phyloP scores from a whole-genome alignment of 2,113 vertebrate genomes.

The Delphinus delphis region DNA sequence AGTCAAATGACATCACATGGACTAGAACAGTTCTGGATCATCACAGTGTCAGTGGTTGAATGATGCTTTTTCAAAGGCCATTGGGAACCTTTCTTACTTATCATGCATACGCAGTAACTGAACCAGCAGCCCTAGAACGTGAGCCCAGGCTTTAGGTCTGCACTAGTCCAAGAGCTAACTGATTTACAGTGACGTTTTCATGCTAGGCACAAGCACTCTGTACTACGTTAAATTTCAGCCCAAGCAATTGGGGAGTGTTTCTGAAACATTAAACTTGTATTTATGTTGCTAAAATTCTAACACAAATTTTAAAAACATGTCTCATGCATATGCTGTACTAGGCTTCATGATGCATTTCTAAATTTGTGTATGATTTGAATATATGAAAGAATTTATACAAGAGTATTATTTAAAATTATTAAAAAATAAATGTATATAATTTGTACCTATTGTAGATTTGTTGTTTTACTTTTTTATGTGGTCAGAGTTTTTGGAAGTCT shows the following conservation, averaged over 20 bases:
- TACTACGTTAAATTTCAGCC: slow-evolving; percentile 62
- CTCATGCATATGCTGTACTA: slow-evolving; percentile 75
- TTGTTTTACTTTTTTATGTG: slow-evolving; percentile 74
- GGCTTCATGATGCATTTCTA: slow-evolving; percentile 85
- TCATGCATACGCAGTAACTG: not conserved
- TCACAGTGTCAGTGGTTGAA: slow-evolving; percentile 9
- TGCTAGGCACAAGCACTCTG: slow-evolving; percentile 72
- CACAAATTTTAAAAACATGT: slow-evolving; percentile 67
- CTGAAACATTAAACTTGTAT: slow-evolving; percentile 73
- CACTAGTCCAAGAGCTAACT: slow-evolving; percentile 36
- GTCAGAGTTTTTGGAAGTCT: slow-evolving; percentile 36
- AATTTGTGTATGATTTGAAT: slow-evolving; percentile 87
- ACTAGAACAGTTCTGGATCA: not conserved
- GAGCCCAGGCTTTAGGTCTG: slow-evolving; percentile 50
- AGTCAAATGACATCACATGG: not conserved
- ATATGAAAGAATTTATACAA: slow-evolving; percentile 90
- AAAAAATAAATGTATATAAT: slow-evolving; percentile 90
- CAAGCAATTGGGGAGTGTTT: slow-evolving; percentile 78
- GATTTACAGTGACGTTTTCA: slow-evolving; percentile 62
- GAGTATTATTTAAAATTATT: slow-evolving; percentile 90
- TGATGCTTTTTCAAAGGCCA: slow-evolving; percentile 33
- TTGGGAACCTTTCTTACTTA: not conserved
- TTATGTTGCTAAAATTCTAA: slow-evolving; percentile 80
- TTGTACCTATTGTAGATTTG: slow-evolving; percentile 84
- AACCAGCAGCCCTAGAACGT: slow-evolving; percentile 48